Base-by-base conservation (phyloP, 2,113 vertebrate genomes). In the Mellivora capensis region DNA sequence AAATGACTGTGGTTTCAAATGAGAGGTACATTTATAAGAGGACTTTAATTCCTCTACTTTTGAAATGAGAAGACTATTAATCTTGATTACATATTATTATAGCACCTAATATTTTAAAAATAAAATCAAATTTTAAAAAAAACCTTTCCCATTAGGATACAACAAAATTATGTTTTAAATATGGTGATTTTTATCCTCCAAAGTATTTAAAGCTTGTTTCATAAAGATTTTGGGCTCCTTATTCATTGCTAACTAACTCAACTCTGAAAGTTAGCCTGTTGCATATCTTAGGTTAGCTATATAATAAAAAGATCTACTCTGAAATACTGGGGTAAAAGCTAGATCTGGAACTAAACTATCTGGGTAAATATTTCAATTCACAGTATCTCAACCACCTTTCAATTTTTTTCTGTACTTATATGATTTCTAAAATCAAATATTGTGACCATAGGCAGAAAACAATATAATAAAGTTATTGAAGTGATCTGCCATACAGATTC, bases 71-170 rank as follows among this genome's bases (percentile, higher is more conserved):
- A 52, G 59, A 76, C 59, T 77, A 85, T 94, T 93, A 69, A 89
- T 95, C 72, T 87, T 95, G 93, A 83, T 95, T 88, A 97, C 12
- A 72, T 87, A 81, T 93, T 90, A 90, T 57, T 76, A 72, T 76
- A 93, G 27, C 74, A 94, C 34, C 87, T 85, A 97, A 76, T 94
- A 77, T 84, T 96, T 98, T 90, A 72, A 83, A 94, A 83, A 11
- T 64, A 3, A 71, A 25, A 3, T 91, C 1, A 61, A 93, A 94
- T 4, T 82, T 87, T 67, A 67, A 93, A 96, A 82, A 67, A 82
- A 69, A 61, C 20, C 2, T 42, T 90, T 93, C 3, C 39, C 20
- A 67, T 94, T 94, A 47, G 1, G 7, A 80, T 81, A 62, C 59
- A 61, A 95, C 20, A 95, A 87, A 91, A 76, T 62, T 64, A 54